Percentiles rank a stretch among this genome's conserved stretches.
These are phyloP conservation scores for Anomalospiza imberbis DNA, from an alignment of 2,797 vertebrate genomes.

Conservation along the genomic window DNA sequence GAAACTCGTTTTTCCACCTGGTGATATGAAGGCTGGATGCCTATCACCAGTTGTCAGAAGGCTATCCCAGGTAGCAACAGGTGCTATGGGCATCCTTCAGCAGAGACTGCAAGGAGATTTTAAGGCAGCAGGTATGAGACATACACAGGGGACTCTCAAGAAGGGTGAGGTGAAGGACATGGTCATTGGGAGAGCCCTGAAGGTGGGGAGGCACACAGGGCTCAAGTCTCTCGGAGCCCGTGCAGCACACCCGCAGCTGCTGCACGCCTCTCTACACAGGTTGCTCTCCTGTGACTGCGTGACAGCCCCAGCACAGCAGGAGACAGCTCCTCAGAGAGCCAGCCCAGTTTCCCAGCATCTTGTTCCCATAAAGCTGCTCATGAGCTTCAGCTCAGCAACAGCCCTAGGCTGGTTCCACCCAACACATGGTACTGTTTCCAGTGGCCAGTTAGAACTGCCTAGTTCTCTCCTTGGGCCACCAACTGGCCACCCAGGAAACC, in stretches of 20 bases:
- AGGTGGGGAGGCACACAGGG: background rate
- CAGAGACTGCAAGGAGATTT: background rate
- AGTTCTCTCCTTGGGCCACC: slow-evolving; percentile 8
- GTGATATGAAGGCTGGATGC: background rate
- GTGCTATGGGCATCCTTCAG: background rate
- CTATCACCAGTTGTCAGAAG: background rate
- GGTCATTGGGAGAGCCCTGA: accelerated
- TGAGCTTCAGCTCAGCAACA: background rate
- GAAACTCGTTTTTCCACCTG: background rate
- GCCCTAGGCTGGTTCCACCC: slow-evolving; percentile 50
- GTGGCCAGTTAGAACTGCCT: slow-evolving; percentile 51
- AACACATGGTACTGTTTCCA: slow-evolving; percentile 50
- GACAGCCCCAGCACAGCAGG: background rate
- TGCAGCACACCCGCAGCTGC: background rate
- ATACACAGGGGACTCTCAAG: accelerated
- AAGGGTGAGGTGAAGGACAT: background rate
- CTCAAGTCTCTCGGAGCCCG: accelerated
- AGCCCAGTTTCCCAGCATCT: background rate
- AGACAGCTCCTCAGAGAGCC: background rate
- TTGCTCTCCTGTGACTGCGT: background rate
- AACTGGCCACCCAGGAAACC: slow-evolving; percentile 33
- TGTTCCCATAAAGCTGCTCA: slow-evolving; percentile 52
- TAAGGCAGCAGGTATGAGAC: background rate
- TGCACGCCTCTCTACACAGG: background rate
- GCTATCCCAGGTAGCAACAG: background rate